Percentiles rank a stretch among this genome's conserved stretches.
These are phyloP conservation scores for Gymnogyps californianus DNA, from an alignment of 2,113 vertebrate genomes.

Conservation along the genomic window DNA sequence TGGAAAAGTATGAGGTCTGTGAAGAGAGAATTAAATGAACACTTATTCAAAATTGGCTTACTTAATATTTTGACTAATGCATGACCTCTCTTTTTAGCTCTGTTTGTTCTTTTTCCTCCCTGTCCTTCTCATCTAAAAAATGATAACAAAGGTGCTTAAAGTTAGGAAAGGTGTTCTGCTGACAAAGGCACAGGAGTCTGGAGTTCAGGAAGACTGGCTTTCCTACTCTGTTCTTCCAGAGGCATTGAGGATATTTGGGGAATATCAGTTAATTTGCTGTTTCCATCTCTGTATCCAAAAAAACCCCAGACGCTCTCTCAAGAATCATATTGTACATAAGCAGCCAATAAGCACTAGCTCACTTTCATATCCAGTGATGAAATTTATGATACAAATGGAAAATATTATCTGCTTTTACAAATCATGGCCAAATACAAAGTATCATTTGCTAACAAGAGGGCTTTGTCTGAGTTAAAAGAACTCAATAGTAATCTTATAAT, in stretches of 20 bases:
- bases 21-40: neutral
- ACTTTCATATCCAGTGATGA: neutral
- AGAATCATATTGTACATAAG: neutral
- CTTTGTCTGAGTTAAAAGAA: slow-evolving; percentile 36
- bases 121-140: neutral
- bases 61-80: neutral
- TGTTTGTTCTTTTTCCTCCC: neutral
- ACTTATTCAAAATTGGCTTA: neutral
- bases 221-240: neutral
- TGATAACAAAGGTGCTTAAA: neutral
- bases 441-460: neutral
- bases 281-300: neutral
- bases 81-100: neutral
- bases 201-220: neutral
- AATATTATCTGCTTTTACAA: neutral
- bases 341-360: neutral
- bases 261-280: neutral
- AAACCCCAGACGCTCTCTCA: neutral
- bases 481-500: neutral
- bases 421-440: neutral
- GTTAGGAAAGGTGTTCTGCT: neutral
- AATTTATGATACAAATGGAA: slow-evolving; percentile 30
- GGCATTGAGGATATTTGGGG: neutral
- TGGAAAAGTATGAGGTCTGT: neutral
- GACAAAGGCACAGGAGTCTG: neutral